These are phyloP conservation scores for Melitaea cinxia DNA, from an alignment of 1,140 invertebrate genomes.

Conservation along the genomic window DNA sequence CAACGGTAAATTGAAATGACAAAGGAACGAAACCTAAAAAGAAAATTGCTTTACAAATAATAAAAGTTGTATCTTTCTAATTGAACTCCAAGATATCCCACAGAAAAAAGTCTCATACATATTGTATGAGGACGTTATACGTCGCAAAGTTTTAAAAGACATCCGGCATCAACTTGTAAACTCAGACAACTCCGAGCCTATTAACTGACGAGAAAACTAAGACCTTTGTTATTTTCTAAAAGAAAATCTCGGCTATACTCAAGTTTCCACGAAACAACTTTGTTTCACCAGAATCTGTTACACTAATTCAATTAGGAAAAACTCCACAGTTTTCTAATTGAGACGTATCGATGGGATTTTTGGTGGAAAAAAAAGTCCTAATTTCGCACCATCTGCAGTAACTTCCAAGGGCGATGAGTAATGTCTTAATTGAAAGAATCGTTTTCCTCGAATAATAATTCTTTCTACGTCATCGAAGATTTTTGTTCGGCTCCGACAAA, in stretches of 20 bases:
- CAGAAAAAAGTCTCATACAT: constrained; percentile 3
- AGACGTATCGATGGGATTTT: constrained; percentile 23
- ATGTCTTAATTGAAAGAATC: constrained; percentile 29
- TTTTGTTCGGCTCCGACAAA: constrained; percentile 25
- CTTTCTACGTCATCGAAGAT: constrained; percentile 18
- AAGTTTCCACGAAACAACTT: constrained; percentile 6
- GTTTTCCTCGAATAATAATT: constrained; percentile 21
- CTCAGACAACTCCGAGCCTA: constrained; percentile 12
- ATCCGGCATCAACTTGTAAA: constrained; percentile 15
- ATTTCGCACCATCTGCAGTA: constrained; percentile 17
- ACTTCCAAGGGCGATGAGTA: constrained; percentile 13
- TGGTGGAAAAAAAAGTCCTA: neutral
- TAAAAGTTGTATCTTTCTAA: neutral
- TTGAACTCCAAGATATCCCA: neutral
- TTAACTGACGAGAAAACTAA: constrained; percentile 7
- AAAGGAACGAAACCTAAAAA: too few species aligned
- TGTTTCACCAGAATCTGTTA: constrained; percentile 16
- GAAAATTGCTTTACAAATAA: too few species aligned
- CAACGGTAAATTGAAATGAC: too few species aligned
- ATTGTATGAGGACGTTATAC: constrained; percentile 9
- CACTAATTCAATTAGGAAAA: constrained; percentile 24
- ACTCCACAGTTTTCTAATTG: constrained; percentile 25
- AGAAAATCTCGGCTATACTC: constrained; percentile 2
- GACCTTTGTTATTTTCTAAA: constrained; percentile 16
- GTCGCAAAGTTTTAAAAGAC: constrained; percentile 11